Conservation (phyloP, 2,113 vertebrate species). For the Cepphus grylle region DNA sequence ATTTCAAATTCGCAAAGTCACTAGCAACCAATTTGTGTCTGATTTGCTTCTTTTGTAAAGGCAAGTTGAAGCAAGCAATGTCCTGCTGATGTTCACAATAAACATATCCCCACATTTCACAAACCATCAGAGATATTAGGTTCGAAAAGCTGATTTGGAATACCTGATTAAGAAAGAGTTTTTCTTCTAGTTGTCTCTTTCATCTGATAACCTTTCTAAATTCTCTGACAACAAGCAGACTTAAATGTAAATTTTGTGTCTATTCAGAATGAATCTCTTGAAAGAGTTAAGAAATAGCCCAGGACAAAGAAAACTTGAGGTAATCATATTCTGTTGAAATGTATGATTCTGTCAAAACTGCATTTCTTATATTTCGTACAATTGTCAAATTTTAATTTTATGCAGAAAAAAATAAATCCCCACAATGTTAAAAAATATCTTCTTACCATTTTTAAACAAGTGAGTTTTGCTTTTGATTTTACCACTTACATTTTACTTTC, state of each 20-base stretch:
- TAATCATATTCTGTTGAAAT: background rate
- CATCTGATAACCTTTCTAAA: background rate
- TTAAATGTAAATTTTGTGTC: background rate
- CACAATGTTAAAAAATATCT: background rate
- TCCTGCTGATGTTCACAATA: background rate
- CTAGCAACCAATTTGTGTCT: background rate
- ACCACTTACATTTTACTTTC: background rate
- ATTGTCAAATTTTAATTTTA: background rate
- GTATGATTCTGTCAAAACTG: background rate
- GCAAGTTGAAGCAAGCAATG: background rate
- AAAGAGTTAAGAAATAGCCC: background rate
- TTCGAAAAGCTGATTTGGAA: background rate
- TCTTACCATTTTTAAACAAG: background rate
- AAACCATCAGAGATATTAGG: background rate
- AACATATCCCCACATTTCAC: background rate
- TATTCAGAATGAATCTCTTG: background rate
- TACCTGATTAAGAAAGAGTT: background rate
- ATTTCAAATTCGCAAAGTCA: background rate
- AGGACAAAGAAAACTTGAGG: background rate
- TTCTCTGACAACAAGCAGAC: background rate
- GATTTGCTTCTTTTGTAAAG: background rate
- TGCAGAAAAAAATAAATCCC: background rate
- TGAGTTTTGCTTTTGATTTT: background rate
- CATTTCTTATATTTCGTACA: background rate
- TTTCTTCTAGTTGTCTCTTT: background rate